Percentiles rank a stretch among this genome's conserved stretches.
Conservation (phyloP, 1,140 invertebrate species). For the Palaemon carinicauda region DNA sequence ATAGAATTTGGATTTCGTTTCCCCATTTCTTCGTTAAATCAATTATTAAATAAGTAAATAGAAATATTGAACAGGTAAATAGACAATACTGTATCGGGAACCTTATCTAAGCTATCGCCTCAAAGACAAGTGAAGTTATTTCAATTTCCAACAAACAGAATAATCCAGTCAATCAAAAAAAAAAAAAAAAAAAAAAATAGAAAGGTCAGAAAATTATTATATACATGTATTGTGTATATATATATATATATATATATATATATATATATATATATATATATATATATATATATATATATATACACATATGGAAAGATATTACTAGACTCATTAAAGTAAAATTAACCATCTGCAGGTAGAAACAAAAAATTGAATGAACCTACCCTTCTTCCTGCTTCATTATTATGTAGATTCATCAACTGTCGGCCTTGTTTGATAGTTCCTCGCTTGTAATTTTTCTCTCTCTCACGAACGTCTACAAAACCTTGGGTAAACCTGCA, state of each 20-base stretch:
- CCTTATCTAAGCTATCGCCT: too few relatives aligned
- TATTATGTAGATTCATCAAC: constrained; percentile 94
- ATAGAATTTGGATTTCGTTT: too few relatives aligned
- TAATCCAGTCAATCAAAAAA: background rate
- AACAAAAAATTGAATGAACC: constrained; percentile 62
- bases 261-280: too few relatives aligned
- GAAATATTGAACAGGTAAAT: too few relatives aligned
- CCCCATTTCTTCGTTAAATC: too few relatives aligned
- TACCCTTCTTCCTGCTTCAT: constrained; percentile 91
- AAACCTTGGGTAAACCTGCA: constrained; percentile 88
- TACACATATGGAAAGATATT: too few relatives aligned
- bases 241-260: too few relatives aligned
- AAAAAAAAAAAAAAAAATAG: background rate
- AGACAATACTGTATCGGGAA: too few relatives aligned
- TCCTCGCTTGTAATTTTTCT: constrained; percentile 74
- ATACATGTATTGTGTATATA: too few relatives aligned
- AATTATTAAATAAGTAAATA: background rate
- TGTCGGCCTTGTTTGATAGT: constrained; percentile 80
- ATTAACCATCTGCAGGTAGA: background rate
- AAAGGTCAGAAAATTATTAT: too few relatives aligned
- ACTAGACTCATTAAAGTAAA: background rate
- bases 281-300: too few relatives aligned
- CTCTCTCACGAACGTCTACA: constrained; percentile 85
- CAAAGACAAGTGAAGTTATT: too few relatives aligned
- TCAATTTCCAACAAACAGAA: background rate